Evolutionary conservation across 2,113 vertebrate genomes (phyloP), one percentile per base, ranked within the genome.

Genomic region (Collichthys lucidus): DNA sequence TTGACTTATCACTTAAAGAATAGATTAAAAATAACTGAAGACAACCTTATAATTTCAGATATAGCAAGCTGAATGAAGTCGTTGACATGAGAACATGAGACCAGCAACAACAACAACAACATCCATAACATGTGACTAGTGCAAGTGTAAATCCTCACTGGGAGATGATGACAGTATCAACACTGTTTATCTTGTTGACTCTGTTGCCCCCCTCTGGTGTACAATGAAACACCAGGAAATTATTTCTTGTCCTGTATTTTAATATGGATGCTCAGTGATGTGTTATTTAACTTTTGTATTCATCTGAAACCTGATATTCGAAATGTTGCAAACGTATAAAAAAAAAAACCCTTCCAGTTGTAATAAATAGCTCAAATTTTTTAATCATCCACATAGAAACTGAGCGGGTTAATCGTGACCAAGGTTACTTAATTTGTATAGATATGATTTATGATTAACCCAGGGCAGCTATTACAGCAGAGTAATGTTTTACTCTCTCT

Each of bases 141-240:
- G 35, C 35, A 40, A 40, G 35, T 40, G 35, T 66, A 17, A 42
- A 64, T 70, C 52, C 35, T 59, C 26, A 53, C 1, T 61, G n/a
- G 10, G 9, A 65, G 26, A 24, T 17, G 42, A 2, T 22, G 53
- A 52, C 61, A 53, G 50, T 19, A 0, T 31, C n/a, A 47, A 8
- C 17, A 40, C 49, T n/a, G 5, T 12, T 5, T 4, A 24, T 61
- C 81, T 12, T 60, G 22, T 74, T 79, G 80, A 70, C 71, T 87
- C 16, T 89, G 55, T 64, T 78, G 83, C 86, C 88, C 69, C 70
- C 88, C 53, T 80, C 29, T 86, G 85, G 74, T 77, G 35, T 53
- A n/a, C 10, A 1, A 0, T 78, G 26, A 31, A 77, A 76, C 31
- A 75, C 4, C 20, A 22, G 53, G 12, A 77, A 24, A 49, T 19